Evolutionary conservation across 2,888 invertebrate species (phyloP).

Genomic region (Capitulum mitella): DNA sequence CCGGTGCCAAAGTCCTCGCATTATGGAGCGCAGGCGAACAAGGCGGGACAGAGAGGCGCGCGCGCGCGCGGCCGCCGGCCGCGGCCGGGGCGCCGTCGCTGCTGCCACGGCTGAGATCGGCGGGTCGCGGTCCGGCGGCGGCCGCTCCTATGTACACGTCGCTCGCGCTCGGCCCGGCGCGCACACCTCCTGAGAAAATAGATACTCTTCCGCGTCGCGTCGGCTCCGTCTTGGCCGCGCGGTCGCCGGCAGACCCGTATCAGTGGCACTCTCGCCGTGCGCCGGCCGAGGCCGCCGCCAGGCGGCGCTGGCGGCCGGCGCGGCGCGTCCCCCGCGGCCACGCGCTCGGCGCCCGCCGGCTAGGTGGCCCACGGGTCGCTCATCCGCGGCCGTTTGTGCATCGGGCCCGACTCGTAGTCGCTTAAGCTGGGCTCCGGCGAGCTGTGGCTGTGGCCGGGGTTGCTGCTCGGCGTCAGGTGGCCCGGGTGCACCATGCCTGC

Average conservation of each 20-base stretch:
- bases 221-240: background rate
- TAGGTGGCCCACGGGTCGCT: conserved; percentile 68
- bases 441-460: conserved; percentile 65
- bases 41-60: background rate
- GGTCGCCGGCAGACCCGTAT: conserved; percentile 6
- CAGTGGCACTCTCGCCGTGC: background rate
- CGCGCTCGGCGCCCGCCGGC: conserved; percentile 25
- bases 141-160: too few relatives aligned
- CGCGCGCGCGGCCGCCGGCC: background rate
- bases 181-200: conserved; percentile 22
- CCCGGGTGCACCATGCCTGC: conserved; percentile 38
- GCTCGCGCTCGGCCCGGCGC: background rate
- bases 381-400: conserved; percentile 77
- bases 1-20: background rate
- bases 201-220: background rate
- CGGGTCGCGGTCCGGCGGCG: too few relatives aligned
- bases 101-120: too few relatives aligned
- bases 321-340: background rate
- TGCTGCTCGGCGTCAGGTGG: conserved; percentile 65
- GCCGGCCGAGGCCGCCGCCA: background rate
- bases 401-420: conserved; percentile 60
- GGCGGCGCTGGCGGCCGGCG: too few relatives aligned
- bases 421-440: conserved; percentile 47
- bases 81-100: background rate
- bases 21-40: background rate